Percentiles rank a stretch among this genome's conserved stretches.
Evolutionary conservation across 2,888 invertebrate species (phyloP).

Genomic region (Ormia ochracea): DNA sequence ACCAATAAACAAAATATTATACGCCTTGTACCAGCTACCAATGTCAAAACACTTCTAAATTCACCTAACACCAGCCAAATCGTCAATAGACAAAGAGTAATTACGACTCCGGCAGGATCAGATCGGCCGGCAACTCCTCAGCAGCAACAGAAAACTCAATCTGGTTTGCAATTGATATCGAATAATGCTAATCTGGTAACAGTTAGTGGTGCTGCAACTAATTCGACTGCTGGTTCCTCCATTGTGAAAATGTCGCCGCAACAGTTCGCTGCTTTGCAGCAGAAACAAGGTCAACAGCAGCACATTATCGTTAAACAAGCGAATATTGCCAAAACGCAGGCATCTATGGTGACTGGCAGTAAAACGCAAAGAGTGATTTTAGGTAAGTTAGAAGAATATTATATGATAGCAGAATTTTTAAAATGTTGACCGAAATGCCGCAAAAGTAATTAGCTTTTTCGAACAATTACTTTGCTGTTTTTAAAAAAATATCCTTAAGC

Average conservation of each 20-base stretch:
- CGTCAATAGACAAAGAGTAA: slow-evolving; percentile 45
- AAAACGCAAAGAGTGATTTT: slow-evolving; percentile 69
- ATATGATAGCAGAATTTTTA: too few species aligned
- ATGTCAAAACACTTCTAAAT: slow-evolving; percentile 44
- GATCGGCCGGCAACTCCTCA: slow-evolving; percentile 50
- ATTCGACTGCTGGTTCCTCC: slow-evolving; percentile 64
- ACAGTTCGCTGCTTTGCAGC: slow-evolving; percentile 73
- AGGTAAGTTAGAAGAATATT: slow-evolving; percentile 66
- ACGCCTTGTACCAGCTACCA: slow-evolving; percentile 59
- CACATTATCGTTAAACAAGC: slow-evolving; percentile 69
- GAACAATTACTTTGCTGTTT: too few species aligned
- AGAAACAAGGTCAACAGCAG: slow-evolving; percentile 70
- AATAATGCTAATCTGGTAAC: slow-evolving; percentile 44
- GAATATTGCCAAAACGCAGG: slow-evolving; percentile 40
- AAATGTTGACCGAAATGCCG: too few species aligned
- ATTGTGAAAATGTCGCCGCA: slow-evolving; percentile 74
- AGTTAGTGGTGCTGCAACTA: slow-evolving; percentile 10
- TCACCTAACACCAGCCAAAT: slow-evolving; percentile 25
- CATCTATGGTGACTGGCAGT: slow-evolving; percentile 53
- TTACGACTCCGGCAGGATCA: not conserved
- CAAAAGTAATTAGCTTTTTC: too few species aligned
- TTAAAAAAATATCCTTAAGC: too few species aligned
- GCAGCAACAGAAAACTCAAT: slow-evolving; percentile 39
- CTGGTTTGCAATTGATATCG: slow-evolving; percentile 42
- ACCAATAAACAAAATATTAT: slow-evolving; percentile 62